Base-by-base conservation (phyloP, 92 coral and sea anemone genomes). In the Metridium senile region DNA sequence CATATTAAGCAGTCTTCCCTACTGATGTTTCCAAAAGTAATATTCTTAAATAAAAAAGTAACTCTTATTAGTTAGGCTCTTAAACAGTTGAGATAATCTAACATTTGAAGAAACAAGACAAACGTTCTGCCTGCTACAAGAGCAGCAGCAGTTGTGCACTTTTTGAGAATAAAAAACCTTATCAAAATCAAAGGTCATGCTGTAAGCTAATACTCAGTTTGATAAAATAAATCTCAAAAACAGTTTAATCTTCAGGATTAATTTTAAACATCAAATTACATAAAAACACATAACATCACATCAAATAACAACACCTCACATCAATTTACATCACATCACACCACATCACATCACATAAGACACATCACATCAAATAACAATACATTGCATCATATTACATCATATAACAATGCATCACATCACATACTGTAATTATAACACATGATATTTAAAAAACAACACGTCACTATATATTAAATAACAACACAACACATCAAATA, bases 301-400 rank as follows among this genome's bases (percentile, higher is more conserved):
- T n/a, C 18, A 58, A 9, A 7, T 7, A 3, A 26, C 65, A 58
- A 3, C 65, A 58, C 65, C 3, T 58, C n/a, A 51, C 57, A 11
- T n/a, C 57, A 51, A 11, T 11, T n/a, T n/a, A n/a, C 57, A 51
- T 51, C 57, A 51, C n/a, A 51, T 51, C 57, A 51, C 57, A n/a
- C n/a, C n/a, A n/a, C n/a, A n/a, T n/a, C n/a, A n/a, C 65, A 58
- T 58, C 30, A 58, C 65, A 58, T 26, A 51, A n/a, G n/a, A n/a
- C n/a, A n/a, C n/a, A n/a, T n/a, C n/a, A n/a, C n/a, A n/a, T n/a
- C 18, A 58, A 9, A 7, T 7, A 3, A 26, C 65, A 58, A 3
- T 18, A 58, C 65, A 58, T 58, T 26, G 65, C 65, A 58, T 58
- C 65, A 58, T 18, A 58, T 58, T 20, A 18, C 65, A 58, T 58